Evolutionary conservation across 2,113 vertebrate genomes (phyloP).

Genomic region (Sapajus apella): DNA sequence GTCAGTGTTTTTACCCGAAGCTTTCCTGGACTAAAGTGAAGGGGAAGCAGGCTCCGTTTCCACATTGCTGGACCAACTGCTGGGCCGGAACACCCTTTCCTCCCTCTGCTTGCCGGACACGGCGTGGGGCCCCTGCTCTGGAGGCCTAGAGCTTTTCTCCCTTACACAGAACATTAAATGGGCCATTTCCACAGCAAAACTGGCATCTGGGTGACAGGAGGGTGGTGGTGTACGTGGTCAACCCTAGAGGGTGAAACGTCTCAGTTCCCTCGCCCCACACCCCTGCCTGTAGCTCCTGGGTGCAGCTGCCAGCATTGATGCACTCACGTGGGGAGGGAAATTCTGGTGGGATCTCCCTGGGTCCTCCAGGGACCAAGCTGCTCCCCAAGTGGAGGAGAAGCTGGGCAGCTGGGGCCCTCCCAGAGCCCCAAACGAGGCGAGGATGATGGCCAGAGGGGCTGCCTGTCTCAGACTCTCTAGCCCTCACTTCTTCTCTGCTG

Average conservation of each 20-base stretch:
- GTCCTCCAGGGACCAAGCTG: background rate
- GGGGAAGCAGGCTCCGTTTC: background rate
- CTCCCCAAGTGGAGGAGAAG: background rate
- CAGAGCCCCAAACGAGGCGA: rapidly evolving
- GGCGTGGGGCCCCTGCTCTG: background rate
- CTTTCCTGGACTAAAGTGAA: background rate
- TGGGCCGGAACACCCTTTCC: background rate
- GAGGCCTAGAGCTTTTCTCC: background rate
- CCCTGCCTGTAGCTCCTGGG: background rate
- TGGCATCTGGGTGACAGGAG: background rate
- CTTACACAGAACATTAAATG: background rate
- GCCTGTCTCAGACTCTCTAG: background rate
- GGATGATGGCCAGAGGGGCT: background rate
- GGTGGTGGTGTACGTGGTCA: too few species aligned
- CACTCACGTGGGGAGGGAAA: background rate
- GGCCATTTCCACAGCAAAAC: background rate
- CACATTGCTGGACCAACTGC: background rate
- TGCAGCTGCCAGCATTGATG: background rate
- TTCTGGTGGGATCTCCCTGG: background rate
- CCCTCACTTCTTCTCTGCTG: background rate
- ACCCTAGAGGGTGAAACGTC: background rate
- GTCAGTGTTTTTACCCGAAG: background rate
- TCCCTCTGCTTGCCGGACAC: background rate
- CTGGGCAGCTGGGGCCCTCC: background rate
- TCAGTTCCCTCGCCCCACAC: rapidly evolving